Conservation (phyloP, 2,113 vertebrate species). For the Gallinago jamesoni region DNA sequence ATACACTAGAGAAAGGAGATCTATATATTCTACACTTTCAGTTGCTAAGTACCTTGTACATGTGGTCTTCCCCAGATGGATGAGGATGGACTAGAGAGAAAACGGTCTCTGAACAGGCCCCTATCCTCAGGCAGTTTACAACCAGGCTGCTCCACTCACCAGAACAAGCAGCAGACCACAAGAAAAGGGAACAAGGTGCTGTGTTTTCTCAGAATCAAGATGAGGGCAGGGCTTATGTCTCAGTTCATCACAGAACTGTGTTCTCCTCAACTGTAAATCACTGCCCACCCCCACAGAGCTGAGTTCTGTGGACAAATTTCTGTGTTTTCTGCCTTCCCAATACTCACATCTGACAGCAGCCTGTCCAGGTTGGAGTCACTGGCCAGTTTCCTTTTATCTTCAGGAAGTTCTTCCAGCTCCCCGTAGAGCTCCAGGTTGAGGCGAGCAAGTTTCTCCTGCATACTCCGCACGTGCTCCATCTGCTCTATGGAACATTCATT, state of each 20-base stretch:
- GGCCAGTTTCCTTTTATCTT: slow-evolving; percentile 87
- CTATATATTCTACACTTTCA: too few relatives aligned
- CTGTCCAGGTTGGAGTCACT: slow-evolving; percentile 94
- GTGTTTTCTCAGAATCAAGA: background rate
- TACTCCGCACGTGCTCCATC: slow-evolving; percentile 97
- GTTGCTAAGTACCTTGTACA: background rate
- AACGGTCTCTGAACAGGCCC: background rate
- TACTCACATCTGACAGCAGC: slow-evolving; percentile 90
- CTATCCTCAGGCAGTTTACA: background rate
- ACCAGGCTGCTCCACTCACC: background rate
- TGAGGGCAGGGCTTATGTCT: background rate
- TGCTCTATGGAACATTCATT: slow-evolving; percentile 97
- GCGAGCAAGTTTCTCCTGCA: slow-evolving; percentile 97
- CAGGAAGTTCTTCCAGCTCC: slow-evolving; percentile 91
- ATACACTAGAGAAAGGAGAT: background rate
- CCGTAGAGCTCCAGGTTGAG: slow-evolving; percentile 94
- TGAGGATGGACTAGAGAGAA: background rate
- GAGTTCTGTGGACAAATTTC: background rate
- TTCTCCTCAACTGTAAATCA: background rate
- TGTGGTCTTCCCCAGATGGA: background rate
- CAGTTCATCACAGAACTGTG: accelerated
- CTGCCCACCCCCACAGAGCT: background rate
- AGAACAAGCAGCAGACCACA: background rate
- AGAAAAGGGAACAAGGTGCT: background rate
- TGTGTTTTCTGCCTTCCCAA: background rate